These are phyloP conservation scores for Thalassoma bifasciatum DNA, from an alignment of 2,113 vertebrate genomes.

Conservation along the genomic window DNA sequence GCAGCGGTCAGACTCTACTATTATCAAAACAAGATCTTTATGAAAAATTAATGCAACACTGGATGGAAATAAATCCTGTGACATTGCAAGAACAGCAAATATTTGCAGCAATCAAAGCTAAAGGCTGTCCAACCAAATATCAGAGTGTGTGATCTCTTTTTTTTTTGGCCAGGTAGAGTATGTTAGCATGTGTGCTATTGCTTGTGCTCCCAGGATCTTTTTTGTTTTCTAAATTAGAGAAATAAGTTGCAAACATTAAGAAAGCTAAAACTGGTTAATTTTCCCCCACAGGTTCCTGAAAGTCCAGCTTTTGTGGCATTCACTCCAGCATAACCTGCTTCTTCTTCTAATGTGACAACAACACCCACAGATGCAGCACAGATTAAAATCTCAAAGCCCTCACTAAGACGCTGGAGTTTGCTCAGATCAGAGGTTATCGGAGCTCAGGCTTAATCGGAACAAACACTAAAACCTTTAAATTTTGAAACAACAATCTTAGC, in stretches of 20 bases:
- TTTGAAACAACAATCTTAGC: constrained; percentile 28
- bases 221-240: too few relatives aligned
- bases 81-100: too few relatives aligned
- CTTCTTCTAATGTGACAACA: constrained; percentile 29
- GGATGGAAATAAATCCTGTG: too few relatives aligned
- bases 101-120: too few relatives aligned
- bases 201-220: too few relatives aligned
- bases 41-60: too few relatives aligned
- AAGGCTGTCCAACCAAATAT: too few relatives aligned
- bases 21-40: too few relatives aligned
- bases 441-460: constrained; percentile 49
- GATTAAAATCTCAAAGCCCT: constrained; percentile 47
- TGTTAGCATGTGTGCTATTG: too few relatives aligned
- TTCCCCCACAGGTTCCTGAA: not conserved
- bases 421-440: constrained; percentile 54
- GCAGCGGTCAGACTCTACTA: too few relatives aligned
- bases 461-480: constrained; percentile 55
- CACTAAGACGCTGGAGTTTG: constrained; percentile 11
- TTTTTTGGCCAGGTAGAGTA: too few relatives aligned
- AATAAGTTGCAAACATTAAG: not conserved
- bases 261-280: not conserved
- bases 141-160: too few relatives aligned
- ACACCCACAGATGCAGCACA: not conserved
- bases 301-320: not conserved
- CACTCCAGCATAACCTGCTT: constrained; percentile 16